Conservation (phyloP, 2,113 vertebrate genomes). For the Athene cunicularia region DNA sequence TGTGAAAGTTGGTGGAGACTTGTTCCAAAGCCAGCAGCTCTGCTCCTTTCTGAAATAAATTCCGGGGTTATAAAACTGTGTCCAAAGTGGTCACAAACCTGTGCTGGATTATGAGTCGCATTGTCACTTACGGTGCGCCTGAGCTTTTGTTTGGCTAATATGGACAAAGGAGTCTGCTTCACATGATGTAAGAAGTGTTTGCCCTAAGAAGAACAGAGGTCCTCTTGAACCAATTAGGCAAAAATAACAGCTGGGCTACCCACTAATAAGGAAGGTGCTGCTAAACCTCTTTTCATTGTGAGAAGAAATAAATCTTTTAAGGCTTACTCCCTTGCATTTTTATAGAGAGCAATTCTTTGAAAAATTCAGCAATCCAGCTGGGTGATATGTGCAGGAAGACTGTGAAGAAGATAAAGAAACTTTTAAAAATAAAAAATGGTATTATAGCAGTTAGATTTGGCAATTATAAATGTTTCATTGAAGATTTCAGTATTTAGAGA, state of each 20-base stretch:
- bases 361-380: conserved; percentile 69
- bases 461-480: conserved; percentile 71
- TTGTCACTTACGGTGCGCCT: conserved; percentile 45
- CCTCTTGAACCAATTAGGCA: conserved; percentile 72
- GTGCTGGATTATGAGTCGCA: conserved; percentile 40
- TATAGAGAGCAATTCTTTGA: conserved; percentile 72
- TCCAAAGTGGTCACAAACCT: conserved; percentile 52
- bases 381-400: conserved; percentile 66
- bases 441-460: conserved; percentile 70
- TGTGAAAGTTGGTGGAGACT: neutral
- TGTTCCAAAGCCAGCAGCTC: conserved; percentile 10
- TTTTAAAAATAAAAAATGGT: conserved; percentile 72
- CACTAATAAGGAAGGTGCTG: conserved; percentile 72
- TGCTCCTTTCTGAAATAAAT: conserved; percentile 47
- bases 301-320: conserved; percentile 74
- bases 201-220: conserved; percentile 73
- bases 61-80: conserved; percentile 36
- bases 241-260: conserved; percentile 74
- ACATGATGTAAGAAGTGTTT: conserved; percentile 72
- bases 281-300: conserved; percentile 72
- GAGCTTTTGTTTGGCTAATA: conserved; percentile 70
- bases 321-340: conserved; percentile 71
- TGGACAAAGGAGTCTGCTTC: conserved; percentile 65
- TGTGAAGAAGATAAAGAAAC: conserved; percentile 73
- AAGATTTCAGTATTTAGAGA: conserved; percentile 68